Conservation (phyloP, 2,888 invertebrate genomes). For the Stegophylla sp. region DNA sequence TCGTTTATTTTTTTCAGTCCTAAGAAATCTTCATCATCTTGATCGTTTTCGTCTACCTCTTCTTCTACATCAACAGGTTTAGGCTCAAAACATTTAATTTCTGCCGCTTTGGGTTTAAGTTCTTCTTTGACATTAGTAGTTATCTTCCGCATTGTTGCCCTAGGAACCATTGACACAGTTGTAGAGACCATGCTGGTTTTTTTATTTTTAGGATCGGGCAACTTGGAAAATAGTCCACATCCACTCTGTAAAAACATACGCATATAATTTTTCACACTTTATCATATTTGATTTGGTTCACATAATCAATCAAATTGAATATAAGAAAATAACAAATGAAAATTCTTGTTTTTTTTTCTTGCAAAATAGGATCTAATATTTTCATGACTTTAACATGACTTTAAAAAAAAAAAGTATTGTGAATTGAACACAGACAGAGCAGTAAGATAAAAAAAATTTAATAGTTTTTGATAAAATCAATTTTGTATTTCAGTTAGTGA, state of each 20-base stretch:
- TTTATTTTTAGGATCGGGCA: constrained; percentile 74
- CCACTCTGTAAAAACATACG: constrained; percentile 68
- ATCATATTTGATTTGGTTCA: background rate
- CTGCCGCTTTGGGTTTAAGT: background rate
- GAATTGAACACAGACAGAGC: too few relatives aligned
- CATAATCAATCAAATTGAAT: too few relatives aligned
- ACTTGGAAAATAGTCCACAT: constrained; percentile 72
- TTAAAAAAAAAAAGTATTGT: too few relatives aligned
- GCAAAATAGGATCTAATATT: too few relatives aligned
- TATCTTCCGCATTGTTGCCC: constrained; percentile 19
- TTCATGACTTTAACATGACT: too few relatives aligned
- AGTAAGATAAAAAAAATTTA: too few relatives aligned
- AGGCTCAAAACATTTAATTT: constrained; percentile 15
- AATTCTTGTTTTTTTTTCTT: too few relatives aligned
- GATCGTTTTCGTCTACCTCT: constrained; percentile 64
- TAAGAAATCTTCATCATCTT: constrained; percentile 65
- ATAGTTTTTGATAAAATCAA: too few relatives aligned
- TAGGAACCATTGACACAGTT: constrained; percentile 62
- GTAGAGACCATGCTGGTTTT: constrained; percentile 60
- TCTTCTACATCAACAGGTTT: constrained; percentile 61
- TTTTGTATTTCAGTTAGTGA: too few relatives aligned
- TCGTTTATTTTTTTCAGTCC: constrained; percentile 63
- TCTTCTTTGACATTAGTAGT: background rate
- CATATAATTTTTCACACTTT: background rate
- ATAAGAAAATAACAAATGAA: too few relatives aligned